Percentiles rank a stretch among this genome's conserved stretches.
Evolutionary conservation across 2,888 invertebrate species (phyloP).

Genomic region (Trilocha varians): DNA sequence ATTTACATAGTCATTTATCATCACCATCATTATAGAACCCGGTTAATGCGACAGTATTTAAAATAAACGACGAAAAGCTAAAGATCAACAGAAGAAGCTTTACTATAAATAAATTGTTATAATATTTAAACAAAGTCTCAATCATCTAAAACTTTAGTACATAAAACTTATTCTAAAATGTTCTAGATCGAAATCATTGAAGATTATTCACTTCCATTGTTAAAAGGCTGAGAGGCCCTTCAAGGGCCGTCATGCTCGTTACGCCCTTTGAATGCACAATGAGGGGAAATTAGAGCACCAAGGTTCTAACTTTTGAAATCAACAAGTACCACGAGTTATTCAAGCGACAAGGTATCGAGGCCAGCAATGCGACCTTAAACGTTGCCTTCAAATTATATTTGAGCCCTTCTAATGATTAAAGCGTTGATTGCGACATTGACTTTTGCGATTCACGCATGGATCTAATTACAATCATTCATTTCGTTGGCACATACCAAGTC

Average conservation of each 20-base stretch:
- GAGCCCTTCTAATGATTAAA: conserved; percentile 65
- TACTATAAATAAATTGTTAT: too few relatives aligned
- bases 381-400: conserved; percentile 55
- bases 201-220: conserved; percentile 26
- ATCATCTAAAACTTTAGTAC: conserved; percentile 6
- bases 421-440: conserved; percentile 56
- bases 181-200: neutral
- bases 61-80: too few relatives aligned
- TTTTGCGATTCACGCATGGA: conserved; percentile 39
- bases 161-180: neutral
- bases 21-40: too few relatives aligned
- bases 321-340: conserved; percentile 44
- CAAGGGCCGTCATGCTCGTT: conserved; percentile 57
- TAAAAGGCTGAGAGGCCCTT: conserved; percentile 43
- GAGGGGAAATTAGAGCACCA: conserved; percentile 69
- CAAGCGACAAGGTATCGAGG: conserved; percentile 52
- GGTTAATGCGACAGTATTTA: too few relatives aligned
- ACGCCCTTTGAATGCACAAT: conserved; percentile 67
- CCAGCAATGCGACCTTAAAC: conserved; percentile 54
- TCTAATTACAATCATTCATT: neutral
- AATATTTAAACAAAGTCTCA: neutral
- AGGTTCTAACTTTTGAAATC: conserved; percentile 69
- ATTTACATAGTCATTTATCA: too few relatives aligned
- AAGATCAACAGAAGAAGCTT: too few relatives aligned
- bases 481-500: neutral